Evolutionary conservation across 2,797 vertebrate genomes (phyloP), one percentile per base, ranked within the genome.

Genomic region (Takifugu rubripes): DNA sequence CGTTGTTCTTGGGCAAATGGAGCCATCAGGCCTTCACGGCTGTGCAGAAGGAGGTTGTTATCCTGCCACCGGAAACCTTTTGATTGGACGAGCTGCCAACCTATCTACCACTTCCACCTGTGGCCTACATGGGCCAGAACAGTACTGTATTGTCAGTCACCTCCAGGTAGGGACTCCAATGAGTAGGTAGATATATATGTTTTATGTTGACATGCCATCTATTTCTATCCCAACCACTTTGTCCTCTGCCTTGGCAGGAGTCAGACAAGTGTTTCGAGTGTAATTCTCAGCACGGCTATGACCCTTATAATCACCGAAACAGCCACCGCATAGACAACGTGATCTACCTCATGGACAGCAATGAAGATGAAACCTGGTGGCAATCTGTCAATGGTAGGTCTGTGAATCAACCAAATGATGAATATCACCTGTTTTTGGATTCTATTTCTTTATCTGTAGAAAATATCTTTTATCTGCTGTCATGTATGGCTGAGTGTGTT

Each of bases 71-170:
- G 92, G 94, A 48, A 94, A 94, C 81, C 91, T 96, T 51, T 82
- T 96, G 64, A 91, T 95, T 71, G 94, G 91, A n/a, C 80, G 89
- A 47, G 85, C 85, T 2, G 51, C 82, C 56, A 92, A 80, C 64
- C 82, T 96, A 33, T 86, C 73, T 0, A 68, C 91, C 61, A 92
- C 92, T 14, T 95, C 93, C 31, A 94, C 94, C 2, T 95, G 93
- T 0, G 94, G 93, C 36, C 67, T 94, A 54, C 17, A 72, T 0
- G 54, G 68, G 3, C 90, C 88, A 0, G 87, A 95, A 65, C 84
- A 82, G 5, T 96, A 91, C 83, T 97, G 93, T 68, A 92, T 94
- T 0, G 91, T 94, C 82, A 95, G 93, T 81, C 92, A 95, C 59
- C 88, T 94, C 12, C 91, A 94, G 93, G 94, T 94, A 60, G 69